Base-by-base conservation (phyloP, 23 tunicate species). In the Clavelina lepadiformis region DNA sequence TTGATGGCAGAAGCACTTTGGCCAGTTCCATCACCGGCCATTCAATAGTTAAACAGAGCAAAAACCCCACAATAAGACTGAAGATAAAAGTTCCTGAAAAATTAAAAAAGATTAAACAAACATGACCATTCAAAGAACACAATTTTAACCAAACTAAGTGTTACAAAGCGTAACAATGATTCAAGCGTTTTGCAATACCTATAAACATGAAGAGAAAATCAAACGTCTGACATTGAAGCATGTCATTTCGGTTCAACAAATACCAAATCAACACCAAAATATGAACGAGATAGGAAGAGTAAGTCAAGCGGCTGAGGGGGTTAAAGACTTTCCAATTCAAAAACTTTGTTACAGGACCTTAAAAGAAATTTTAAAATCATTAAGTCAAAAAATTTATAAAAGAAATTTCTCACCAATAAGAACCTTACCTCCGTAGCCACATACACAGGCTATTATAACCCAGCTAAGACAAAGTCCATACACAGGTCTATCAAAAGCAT, bases 391-490 rank as follows among this genome's bases (percentile, higher is more conserved):
- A 44, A 13, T 13, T 13, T 18, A 13, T 13, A 13, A 13, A 18
- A 13, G 18, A 13, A 44, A 13, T 13, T 44, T 13, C 13, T 44
- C 13, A 44, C 13, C 13, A 44, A 44, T 44, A 44, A n/a, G n/a
- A n/a, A n/a, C n/a, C n/a, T n/a, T 35, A 89, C 97, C 97, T 56
- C 97, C 97, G 37, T 89, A 89, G 23, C 97, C 97, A 38, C 69
- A 32, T 21, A 65, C 41, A 46, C 97, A 81, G 30, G 91, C 97
- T 2, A 89, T 38, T 35, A 76, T 71, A 30, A 89, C 75, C 89
- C 89, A 89, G 31, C 82, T 73, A 58, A 89, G 31, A 37, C 91
- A 75, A 23, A 65, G 13, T 27, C 62, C 89, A 79, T 79, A 89
- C 13, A 70, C 71, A 26, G 97, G 89, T 45, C 97, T 67, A 26